phyloP scores from a whole-genome alignment of 2,113 vertebrate genomes.

The Phalacrocorax brasilianus region DNA sequence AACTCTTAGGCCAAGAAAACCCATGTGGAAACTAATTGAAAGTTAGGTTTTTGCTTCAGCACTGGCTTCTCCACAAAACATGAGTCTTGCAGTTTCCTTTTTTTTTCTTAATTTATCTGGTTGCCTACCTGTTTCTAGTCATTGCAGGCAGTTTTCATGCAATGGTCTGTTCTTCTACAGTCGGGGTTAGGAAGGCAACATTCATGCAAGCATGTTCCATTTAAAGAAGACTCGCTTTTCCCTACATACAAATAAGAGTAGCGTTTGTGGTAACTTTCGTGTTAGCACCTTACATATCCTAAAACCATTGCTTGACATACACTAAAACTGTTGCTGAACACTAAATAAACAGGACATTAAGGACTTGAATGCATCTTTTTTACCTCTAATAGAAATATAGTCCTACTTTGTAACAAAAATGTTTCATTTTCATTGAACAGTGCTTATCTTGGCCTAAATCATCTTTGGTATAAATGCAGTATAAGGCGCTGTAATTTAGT shows the following conservation, averaged over 20 bases:
- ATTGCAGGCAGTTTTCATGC: not conserved
- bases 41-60: not conserved
- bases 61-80: not conserved
- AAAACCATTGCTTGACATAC: not conserved
- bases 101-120: not conserved
- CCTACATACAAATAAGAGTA: not conserved
- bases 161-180: not conserved
- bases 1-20: not conserved
- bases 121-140: not conserved
- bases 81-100: not conserved
- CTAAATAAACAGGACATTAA: not conserved
- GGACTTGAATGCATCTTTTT: not conserved
- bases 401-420: not conserved
- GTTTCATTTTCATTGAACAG: not conserved
- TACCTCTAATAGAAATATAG: not conserved
- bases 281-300: not conserved
- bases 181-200: not conserved
- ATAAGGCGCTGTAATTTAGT: not conserved
- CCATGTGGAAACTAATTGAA: not conserved
- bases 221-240: not conserved
- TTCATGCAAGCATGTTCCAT: not conserved
- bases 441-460: not conserved
- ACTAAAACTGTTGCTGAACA: not conserved
- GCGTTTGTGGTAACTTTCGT: not conserved
- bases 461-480: not conserved